A percentile compares a stretch with the other conserved stretches of the same genome.
These are phyloP conservation scores for Silvanus unidentatus DNA, from an alignment of 2,888 invertebrate genomes.

Conservation along the genomic window DNA sequence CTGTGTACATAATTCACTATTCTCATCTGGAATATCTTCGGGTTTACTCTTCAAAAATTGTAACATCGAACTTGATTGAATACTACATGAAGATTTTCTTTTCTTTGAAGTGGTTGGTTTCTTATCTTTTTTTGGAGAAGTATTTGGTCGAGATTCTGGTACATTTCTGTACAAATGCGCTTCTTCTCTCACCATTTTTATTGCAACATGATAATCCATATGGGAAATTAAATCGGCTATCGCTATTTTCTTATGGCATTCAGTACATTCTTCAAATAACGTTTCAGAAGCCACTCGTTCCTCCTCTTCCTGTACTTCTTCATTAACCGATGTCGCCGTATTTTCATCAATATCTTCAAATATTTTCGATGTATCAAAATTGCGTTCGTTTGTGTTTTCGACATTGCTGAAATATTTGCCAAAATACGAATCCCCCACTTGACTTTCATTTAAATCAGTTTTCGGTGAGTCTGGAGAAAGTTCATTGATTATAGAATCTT, in stretches of 20 bases:
- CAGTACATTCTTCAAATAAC: slow-evolving; percentile 49
- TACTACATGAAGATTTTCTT: slow-evolving; percentile 14
- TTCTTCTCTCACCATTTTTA: slow-evolving; percentile 37
- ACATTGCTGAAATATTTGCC: slow-evolving; percentile 24
- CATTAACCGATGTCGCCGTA: background rate
- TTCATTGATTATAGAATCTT: slow-evolving; percentile 23
- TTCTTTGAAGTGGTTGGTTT: slow-evolving; percentile 15
- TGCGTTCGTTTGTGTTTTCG: slow-evolving; percentile 15
- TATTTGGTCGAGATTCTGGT: too few relatives aligned
- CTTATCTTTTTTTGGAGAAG: slow-evolving; percentile 3
- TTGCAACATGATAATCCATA: slow-evolving; percentile 77
- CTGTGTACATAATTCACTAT: slow-evolving; percentile 52
- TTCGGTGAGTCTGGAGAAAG: slow-evolving; percentile 9
- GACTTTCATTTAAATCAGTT: background rate
- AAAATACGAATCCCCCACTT: slow-evolving; percentile 29
- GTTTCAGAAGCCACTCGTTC: background rate
- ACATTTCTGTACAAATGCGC: slow-evolving; percentile 26
- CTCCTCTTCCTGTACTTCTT: background rate
- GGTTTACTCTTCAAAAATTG: slow-evolving; percentile 29
- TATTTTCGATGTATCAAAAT: slow-evolving; percentile 35
- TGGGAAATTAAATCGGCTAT: slow-evolving; percentile 65
- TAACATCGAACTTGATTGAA: slow-evolving; percentile 11
- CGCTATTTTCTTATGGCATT: slow-evolving; percentile 62
- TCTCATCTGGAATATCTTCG: slow-evolving; percentile 19
- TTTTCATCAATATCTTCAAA: slow-evolving; percentile 19